Percentiles rank a stretch among this genome's conserved stretches.
Evolutionary conservation across 2,797 vertebrate genomes (phyloP).

Genomic region (Epinephelus coioides): DNA sequence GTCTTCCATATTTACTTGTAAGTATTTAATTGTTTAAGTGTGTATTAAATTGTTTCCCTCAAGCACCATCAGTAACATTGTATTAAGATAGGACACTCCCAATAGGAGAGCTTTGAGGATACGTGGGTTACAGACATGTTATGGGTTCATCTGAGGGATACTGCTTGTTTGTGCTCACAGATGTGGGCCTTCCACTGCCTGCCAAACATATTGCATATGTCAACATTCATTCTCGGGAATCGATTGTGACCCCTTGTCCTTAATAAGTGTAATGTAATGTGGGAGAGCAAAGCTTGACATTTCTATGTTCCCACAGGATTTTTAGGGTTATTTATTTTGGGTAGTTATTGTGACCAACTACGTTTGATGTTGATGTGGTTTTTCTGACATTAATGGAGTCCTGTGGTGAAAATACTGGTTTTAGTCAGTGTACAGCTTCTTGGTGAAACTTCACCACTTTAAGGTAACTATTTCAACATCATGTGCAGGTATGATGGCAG

Average conservation of each 20-base stretch:
- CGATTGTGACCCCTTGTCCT: conserved; percentile 68
- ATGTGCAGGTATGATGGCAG: background rate
- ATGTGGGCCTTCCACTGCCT: conserved; percentile 61
- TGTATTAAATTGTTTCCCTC: background rate
- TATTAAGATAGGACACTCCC: conserved; percentile 27
- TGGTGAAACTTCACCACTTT: background rate
- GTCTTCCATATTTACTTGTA: background rate
- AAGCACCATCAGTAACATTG: conserved; percentile 3
- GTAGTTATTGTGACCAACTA: conserved; percentile 30
- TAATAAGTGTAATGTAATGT: conserved; percentile 58
- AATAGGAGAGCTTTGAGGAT: conserved; percentile 27
- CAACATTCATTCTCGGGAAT: conserved; percentile 69
- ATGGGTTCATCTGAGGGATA: conserved; percentile 52
- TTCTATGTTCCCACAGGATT: conserved; percentile 42
- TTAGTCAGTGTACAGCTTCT: conserved; percentile 14
- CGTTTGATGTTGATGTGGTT: conserved; percentile 46
- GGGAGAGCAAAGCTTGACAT: conserved; percentile 44
- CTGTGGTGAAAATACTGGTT: conserved; percentile 20
- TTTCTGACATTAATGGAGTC: conserved; percentile 25
- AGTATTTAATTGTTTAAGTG: background rate
- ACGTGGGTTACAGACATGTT: conserved; percentile 48
- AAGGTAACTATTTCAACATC: conserved; percentile 10
- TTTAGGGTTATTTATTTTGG: conserved; percentile 26
- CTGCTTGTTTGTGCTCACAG: conserved; percentile 56
- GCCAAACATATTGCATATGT: conserved; percentile 64